phyloP scores from a whole-genome alignment of 2,888 invertebrate genomes.

The Alsophila aescularia region DNA sequence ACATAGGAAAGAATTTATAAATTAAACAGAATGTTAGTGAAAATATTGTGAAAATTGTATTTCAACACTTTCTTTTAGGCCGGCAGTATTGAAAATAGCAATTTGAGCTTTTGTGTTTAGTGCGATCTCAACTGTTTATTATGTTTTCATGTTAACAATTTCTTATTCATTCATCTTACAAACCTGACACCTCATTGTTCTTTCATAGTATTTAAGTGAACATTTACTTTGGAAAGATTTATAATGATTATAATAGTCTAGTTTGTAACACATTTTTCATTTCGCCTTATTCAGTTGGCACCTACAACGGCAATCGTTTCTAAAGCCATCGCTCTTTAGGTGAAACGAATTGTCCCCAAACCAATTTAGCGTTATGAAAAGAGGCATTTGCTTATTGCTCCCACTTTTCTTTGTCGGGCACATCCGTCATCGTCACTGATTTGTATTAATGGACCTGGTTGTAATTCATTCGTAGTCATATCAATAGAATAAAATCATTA shows the following conservation, averaged over 20 bases:
- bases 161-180: no score
- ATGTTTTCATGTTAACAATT: no score
- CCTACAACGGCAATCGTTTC: conserved; percentile 47
- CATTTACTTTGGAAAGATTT: background rate
- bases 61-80: background rate
- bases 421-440: conserved; percentile 68
- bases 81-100: no score
- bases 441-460: conserved; percentile 54
- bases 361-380: conserved; percentile 79
- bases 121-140: no score
- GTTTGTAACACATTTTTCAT: conserved; percentile 1
- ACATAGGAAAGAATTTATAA: background rate
- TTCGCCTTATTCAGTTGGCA: conserved; percentile 27
- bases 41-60: background rate
- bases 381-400: conserved; percentile 77
- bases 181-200: no score
- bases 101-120: no score
- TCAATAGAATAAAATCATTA: background rate
- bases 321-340: conserved; percentile 37
- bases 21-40: background rate
- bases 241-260: background rate
- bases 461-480: conserved; percentile 44
- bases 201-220: no score
- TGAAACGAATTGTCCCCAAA: conserved; percentile 69
- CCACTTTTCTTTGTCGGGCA: conserved; percentile 68